phyloP scores from a whole-genome alignment of 1,140 invertebrate genomes.

The Gonatopus flavifemur region DNA sequence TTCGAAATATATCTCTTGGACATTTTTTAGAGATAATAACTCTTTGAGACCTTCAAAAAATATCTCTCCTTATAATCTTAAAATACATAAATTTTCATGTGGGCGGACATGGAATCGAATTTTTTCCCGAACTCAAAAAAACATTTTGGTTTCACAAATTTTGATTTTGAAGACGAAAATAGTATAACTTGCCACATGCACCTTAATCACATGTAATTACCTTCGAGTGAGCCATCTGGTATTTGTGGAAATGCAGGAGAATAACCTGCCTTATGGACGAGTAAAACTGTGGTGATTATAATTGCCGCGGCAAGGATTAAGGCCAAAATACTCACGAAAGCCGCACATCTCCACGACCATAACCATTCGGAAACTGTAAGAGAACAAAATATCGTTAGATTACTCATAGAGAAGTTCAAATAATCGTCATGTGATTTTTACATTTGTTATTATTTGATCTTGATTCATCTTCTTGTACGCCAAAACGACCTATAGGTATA shows the following conservation, averaged over 20 bases:
- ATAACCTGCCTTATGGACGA: not conserved
- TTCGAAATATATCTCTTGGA: too few species aligned
- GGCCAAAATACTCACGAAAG: conserved; percentile 21
- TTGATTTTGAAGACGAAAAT: not conserved
- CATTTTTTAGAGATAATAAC: too few species aligned
- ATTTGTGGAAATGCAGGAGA: conserved; percentile 12
- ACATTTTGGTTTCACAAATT: not conserved
- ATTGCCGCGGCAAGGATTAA: conserved; percentile 24
- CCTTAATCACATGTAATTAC: conserved; percentile 15
- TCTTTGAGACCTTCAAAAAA: too few species aligned
- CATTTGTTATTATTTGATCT: too few species aligned
- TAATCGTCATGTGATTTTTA: not conserved
- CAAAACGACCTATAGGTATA: too few species aligned
- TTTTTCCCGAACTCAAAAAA: too few species aligned
- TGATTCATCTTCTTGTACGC: too few species aligned
- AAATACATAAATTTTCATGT: too few species aligned
- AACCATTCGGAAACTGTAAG: conserved; percentile 27
- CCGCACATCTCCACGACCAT: conserved; percentile 36
- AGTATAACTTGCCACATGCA: not conserved
- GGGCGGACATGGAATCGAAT: too few species aligned
- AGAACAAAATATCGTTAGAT: conserved; percentile 3
- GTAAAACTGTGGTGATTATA: conserved; percentile 8
- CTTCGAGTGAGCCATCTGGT: conserved; percentile 16
- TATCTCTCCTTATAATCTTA: too few species aligned
- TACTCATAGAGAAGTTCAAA: not conserved